These are phyloP conservation scores for Auanema sp. DNA, from an alignment of 2,888 invertebrate genomes.

Conservation along the genomic window DNA sequence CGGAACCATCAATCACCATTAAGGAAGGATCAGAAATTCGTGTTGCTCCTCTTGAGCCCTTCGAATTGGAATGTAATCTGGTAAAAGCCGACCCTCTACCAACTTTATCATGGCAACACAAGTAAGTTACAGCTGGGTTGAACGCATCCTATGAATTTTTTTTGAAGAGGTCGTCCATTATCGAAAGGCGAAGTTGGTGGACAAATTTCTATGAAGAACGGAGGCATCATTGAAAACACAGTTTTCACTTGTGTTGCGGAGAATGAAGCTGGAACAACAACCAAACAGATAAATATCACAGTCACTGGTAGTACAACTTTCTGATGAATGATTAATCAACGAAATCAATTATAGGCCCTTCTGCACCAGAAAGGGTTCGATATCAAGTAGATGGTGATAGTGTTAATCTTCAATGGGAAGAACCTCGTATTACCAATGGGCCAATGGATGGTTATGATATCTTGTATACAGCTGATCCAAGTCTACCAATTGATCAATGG, in stretches of 20 bases:
- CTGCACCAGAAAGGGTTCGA: conserved; percentile 57
- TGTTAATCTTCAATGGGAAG: conserved; percentile 57
- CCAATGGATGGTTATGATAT: conserved; percentile 61
- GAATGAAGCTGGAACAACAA: conserved; percentile 60
- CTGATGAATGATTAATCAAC: not conserved
- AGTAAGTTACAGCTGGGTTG: conserved; percentile 27
- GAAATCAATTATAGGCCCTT: conserved; percentile 42
- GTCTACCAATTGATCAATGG: conserved; percentile 53
- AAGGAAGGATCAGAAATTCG: conserved; percentile 57
- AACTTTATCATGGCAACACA: conserved; percentile 52
- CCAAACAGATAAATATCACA: conserved; percentile 50
- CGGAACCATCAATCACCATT: conserved; percentile 56
- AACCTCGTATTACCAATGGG: conserved; percentile 59
- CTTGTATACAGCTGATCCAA: conserved; percentile 56
- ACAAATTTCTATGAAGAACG: conserved; percentile 54
- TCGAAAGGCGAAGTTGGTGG: conserved; percentile 47
- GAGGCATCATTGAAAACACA: conserved; percentile 52
- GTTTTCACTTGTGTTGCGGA: conserved; percentile 59
- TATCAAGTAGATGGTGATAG: conserved; percentile 60
- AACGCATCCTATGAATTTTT: conserved; percentile 4
- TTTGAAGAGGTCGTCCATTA: conserved; percentile 50
- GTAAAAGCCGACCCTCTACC: conserved; percentile 60
- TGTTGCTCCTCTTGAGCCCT: conserved; percentile 54
- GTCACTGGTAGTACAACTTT: conserved; percentile 41
- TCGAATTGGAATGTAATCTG: conserved; percentile 58